Conservation (phyloP, 2,888 invertebrate genomes). For the Folsomia manolachei region DNA sequence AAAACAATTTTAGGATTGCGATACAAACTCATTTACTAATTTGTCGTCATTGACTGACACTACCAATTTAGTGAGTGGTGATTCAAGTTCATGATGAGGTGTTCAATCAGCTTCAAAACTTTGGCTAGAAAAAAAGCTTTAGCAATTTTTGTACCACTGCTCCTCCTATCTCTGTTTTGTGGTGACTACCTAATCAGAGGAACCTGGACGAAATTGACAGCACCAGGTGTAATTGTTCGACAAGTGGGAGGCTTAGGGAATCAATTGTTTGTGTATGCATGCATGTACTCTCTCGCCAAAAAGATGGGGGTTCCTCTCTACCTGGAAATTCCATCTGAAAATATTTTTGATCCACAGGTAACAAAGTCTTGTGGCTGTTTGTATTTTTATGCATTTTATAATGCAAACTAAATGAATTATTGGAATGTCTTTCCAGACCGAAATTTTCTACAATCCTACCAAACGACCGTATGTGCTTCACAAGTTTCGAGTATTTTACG, state of each 20-base stretch:
- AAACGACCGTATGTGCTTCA: neutral
- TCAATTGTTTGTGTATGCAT: constrained; percentile 1
- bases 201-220: neutral
- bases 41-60: too few species aligned
- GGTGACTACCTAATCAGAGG: neutral
- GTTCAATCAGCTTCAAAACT: too few species aligned
- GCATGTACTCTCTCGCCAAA: neutral
- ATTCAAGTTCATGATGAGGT: too few species aligned
- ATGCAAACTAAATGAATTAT: neutral
- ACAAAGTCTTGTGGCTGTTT: too few species aligned
- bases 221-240: neutral
- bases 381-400: neutral
- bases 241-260: neutral
- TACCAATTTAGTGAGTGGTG: too few species aligned
- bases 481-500: neutral
- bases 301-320: neutral
- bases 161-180: too few species aligned
- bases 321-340: neutral
- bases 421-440: neutral
- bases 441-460: neutral
- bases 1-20: too few species aligned
- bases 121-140: too few species aligned
- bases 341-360: neutral
- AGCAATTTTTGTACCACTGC: too few species aligned
- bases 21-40: too few species aligned